Base-by-base conservation (phyloP, 2,888 invertebrate species). In the Nemapogon koenigi region DNA sequence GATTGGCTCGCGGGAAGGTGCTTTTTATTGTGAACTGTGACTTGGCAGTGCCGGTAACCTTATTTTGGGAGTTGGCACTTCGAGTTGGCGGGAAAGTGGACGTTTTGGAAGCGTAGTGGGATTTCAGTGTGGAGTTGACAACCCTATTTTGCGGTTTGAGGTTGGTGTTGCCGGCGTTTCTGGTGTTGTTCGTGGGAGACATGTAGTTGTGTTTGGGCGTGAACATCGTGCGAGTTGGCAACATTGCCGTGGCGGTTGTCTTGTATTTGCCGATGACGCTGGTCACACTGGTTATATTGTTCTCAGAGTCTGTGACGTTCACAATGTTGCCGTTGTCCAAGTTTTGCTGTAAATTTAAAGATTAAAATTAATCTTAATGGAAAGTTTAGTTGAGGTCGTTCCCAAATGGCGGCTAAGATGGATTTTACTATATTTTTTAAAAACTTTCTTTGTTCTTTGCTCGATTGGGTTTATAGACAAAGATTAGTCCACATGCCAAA, bases 21-120 rank as follows among this genome's bases (percentile, higher is more conserved):
- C 50, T 71, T 39, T 78, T 47, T 4, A 64, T 65, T 2, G 64
- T 65, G 38, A 71, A 73, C 0, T 67, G 65, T 1, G 52, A 45
- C 44, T 75, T 76, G 35, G 57, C 63, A 29, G 47, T 49, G 57
- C 51, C 3, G 68, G 44, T 43, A 71, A 13, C 49, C 38, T 58
- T 67, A 15, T 57, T 57, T 53, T 68, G 66, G 3, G 67, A 62
- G 42, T 70, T 75, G 59, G 73, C 68, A 59, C 70, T 67, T 54
- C 78, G 56, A 0, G 70, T 71, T 44, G 79, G 78, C 49, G 78
- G 75, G 51, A 79, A 79, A 0, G 78, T 76, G 1, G 73, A 71
- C 2, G 76, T 78, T 45, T 76, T 78, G 0, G 69, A 52, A 11
- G 65, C 70, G 46, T 69, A 75, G 31, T 70, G 68, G 0, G 66